These are phyloP conservation scores for Portunus trituberculatus DNA, from an alignment of 1,140 invertebrate species.

Conservation along the genomic window DNA sequence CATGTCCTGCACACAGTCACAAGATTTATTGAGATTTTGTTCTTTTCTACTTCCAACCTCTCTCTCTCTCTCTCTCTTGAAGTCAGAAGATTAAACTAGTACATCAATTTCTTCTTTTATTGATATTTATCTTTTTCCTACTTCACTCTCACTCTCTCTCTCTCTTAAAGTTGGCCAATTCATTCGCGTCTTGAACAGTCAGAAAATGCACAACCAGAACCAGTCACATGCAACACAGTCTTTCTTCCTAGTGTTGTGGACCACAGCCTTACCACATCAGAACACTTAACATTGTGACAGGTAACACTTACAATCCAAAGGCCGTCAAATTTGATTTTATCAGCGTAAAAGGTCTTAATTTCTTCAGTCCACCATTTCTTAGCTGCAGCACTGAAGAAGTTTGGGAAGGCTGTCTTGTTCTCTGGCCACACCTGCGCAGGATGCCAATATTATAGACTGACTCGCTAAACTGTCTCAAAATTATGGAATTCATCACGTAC, in stretches of 20 bases:
- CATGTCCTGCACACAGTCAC: conserved; percentile 77
- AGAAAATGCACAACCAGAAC: neutral
- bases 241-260: too few species aligned
- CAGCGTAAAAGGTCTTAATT: conserved; percentile 66
- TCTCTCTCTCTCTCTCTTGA: conserved; percentile 2
- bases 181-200: neutral
- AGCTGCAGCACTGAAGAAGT: conserved; percentile 67
- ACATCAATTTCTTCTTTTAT: too few species aligned
- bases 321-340: conserved; percentile 77
- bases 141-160: neutral
- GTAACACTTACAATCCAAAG: conserved; percentile 77
- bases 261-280: too few species aligned
- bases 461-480: neutral
- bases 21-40: neutral
- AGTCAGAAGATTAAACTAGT: too few species aligned
- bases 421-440: conserved; percentile 71
- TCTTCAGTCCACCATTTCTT: conserved; percentile 75
- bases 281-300: too few species aligned
- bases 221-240: too few species aligned
- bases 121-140: too few species aligned
- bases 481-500: neutral
- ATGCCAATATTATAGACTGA: neutral
- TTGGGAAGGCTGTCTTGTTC: conserved; percentile 73
- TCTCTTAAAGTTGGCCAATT: neutral
- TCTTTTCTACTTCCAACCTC: neutral